Evolutionary conservation across 2,888 invertebrate genomes (phyloP), one percentile per base, ranked within the genome.

Genomic region (Rhagium mordax): DNA sequence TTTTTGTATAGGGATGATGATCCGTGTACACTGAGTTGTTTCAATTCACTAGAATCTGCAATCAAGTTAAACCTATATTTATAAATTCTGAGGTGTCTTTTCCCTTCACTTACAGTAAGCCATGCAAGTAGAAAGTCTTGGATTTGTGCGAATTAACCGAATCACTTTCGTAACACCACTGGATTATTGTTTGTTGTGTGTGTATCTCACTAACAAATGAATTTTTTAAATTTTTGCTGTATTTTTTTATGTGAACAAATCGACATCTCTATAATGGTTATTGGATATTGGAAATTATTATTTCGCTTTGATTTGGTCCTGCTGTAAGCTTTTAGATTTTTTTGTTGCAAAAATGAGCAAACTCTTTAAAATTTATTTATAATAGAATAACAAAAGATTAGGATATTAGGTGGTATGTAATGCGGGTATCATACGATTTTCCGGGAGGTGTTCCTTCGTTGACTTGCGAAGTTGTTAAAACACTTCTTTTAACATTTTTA

Each of bases 71-170:
- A 86, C 85, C 83, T 83, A 85, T 85, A 86, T 87, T 86, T 87
- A 87, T 87, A 86, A 87, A 87, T 86, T 87, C 85, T 83, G 82
- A 81, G 79, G 82, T 83, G 79, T 83, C 83, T 84, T 85, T 86
- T 85, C 87, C 87, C 86, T 87, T 87, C 87, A 87, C 87, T 87
- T 86, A 82, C 85, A 86, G 83, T 83, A 79, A 85, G 74, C 81
- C 86, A 85, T 74, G 75, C 74, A 64, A 75, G 75, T 80, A 79
- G 80, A 81, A 80, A 80, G 80, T 81, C 49, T 64, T 51, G 7
- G 48, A 21, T 21, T 27, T 21, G 20, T 24, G 48, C 20, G 65
- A 41, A 24, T 15, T 8, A 33, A 4, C 20, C 1, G 13, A 13
- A 48, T 48, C 24, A 53, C 51, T 51, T 15, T 20, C 21, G 18